Conservation (phyloP, 2,888 invertebrate genomes). For the Criorhina ranunculi region DNA sequence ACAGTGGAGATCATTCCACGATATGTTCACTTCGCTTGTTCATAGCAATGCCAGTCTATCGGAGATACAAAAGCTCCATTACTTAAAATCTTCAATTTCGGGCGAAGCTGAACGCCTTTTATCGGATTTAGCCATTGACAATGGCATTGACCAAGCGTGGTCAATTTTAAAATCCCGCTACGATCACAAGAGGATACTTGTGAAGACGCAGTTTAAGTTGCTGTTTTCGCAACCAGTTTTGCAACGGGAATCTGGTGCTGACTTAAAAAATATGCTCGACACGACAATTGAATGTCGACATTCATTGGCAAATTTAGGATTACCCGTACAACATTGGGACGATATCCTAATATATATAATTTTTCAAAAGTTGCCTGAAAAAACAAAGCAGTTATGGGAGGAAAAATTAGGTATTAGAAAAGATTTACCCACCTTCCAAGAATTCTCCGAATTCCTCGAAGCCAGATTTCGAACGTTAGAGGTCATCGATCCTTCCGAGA, state of each 20-base stretch:
- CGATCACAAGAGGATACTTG: conserved; percentile 6
- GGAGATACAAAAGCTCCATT: conserved; percentile 9
- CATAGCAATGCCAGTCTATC: not conserved
- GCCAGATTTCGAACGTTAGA: too few species aligned
- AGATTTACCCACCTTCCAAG: too few species aligned
- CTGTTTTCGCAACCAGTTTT: conserved; percentile 1
- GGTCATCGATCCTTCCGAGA: not conserved
- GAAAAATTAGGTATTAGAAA: too few species aligned
- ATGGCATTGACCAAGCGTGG: not conserved
- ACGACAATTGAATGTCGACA: conserved; percentile 2
- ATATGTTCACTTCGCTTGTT: not conserved
- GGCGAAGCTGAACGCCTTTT: too few species aligned
- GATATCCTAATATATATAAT: too few species aligned
- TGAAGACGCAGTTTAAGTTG: too few species aligned
- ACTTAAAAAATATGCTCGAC: not conserved
- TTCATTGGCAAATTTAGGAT: too few species aligned
- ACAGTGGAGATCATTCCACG: conserved; percentile 1
- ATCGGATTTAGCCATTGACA: not conserved
- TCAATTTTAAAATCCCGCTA: not conserved
- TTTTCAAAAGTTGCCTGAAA: too few species aligned
- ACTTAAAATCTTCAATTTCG: not conserved
- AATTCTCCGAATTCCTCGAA: too few species aligned
- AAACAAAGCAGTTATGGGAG: too few species aligned
- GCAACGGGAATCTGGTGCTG: not conserved
- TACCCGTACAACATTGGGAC: too few species aligned